phyloP scores from a whole-genome alignment of 1,140 invertebrate species.

The Atta colombica region DNA sequence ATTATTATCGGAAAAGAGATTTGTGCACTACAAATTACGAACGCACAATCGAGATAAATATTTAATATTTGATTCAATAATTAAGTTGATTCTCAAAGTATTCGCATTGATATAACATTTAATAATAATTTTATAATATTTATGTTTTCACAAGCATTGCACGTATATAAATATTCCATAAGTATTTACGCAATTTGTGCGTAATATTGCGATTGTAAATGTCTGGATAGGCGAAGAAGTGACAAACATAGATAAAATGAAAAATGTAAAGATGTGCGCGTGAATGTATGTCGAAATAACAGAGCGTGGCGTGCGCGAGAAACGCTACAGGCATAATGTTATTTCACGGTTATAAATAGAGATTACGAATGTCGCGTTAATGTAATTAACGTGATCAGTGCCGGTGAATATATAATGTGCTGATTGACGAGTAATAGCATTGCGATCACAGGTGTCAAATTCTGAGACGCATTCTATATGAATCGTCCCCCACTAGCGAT shows the following conservation, averaged over 20 bases:
- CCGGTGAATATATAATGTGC: slow-evolving; percentile 22
- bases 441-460: slow-evolving; percentile 52
- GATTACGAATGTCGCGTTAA: slow-evolving; percentile 76
- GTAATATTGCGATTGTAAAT: too few species aligned
- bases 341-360: slow-evolving; percentile 81
- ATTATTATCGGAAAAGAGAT: too few species aligned
- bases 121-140: too few species aligned
- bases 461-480: not conserved
- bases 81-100: too few species aligned
- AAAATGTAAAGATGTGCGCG: not conserved
- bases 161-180: too few species aligned
- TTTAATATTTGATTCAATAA: too few species aligned
- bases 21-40: too few species aligned
- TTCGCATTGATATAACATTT: too few species aligned
- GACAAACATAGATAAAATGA: not conserved
- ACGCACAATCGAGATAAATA: too few species aligned
- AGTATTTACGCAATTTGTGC: too few species aligned
- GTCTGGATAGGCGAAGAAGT: too few species aligned
- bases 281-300: slow-evolving; percentile 26
- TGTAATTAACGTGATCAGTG: slow-evolving; percentile 68
- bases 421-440: slow-evolving; percentile 53
- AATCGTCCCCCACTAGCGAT: not conserved
- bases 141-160: too few species aligned
- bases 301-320: not conserved
- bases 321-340: slow-evolving; percentile 48